These are phyloP conservation scores for Neoaliturus tenellus DNA, from an alignment of 2,888 invertebrate species.

Conservation along the genomic window DNA sequence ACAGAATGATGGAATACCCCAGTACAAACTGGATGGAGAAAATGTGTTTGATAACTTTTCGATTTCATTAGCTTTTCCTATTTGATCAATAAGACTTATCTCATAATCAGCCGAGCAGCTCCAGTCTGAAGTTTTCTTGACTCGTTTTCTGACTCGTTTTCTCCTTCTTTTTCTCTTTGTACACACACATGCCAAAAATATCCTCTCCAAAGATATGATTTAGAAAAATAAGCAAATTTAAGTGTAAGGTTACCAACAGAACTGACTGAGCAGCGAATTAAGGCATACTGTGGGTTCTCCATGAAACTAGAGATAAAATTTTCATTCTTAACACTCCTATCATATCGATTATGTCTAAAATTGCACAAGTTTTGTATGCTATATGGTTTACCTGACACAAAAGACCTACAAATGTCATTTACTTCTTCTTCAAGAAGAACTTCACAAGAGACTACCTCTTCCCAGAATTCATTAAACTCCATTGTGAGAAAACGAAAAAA, in stretches of 20 bases:
- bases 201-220: background rate
- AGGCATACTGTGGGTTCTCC: background rate
- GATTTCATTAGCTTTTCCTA: background rate
- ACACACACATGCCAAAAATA: background rate
- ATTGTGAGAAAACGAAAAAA: conserved; percentile 1
- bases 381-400: background rate
- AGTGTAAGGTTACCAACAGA: background rate
- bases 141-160: background rate
- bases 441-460: background rate
- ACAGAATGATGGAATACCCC: background rate
- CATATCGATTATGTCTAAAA: background rate
- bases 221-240: background rate
- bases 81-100: background rate
- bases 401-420: background rate
- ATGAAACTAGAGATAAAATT: background rate
- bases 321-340: background rate
- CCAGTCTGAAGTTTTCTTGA: background rate
- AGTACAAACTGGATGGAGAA: background rate
- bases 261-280: background rate
- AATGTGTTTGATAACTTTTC: background rate
- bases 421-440: background rate
- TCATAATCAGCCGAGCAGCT: background rate
- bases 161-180: background rate
- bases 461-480: background rate
- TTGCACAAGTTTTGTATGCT: background rate